Conservation (phyloP, 2,888 invertebrate species). For the Anagyrus pseudococci region DNA sequence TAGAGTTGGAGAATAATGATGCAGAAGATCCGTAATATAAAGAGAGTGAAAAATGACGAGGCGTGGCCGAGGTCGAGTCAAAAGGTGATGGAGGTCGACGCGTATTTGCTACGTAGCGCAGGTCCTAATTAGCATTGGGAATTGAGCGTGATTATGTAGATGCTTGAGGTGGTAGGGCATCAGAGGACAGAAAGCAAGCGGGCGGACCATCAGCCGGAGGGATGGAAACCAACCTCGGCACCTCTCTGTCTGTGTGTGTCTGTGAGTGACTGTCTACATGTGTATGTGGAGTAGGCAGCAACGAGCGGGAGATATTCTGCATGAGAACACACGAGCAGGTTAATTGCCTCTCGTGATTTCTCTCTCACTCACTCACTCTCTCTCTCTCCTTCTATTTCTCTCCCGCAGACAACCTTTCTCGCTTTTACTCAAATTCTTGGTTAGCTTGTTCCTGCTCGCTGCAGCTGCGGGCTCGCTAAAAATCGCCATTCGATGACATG, state of each 20-base stretch:
- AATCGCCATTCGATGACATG: constrained; percentile 8
- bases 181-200: constrained; percentile 45
- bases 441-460: too few relatives aligned
- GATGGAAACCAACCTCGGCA: too few relatives aligned
- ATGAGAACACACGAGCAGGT: constrained; percentile 46
- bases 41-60: constrained; percentile 35
- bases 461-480: too few relatives aligned
- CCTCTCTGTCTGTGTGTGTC: too few relatives aligned
- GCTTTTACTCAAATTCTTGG: too few relatives aligned
- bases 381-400: background rate
- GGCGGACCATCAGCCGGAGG: too few relatives aligned
- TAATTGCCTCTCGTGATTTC: constrained; percentile 59
- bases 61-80: constrained; percentile 33
- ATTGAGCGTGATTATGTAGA: constrained; percentile 59
- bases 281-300: constrained; percentile 24
- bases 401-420: constrained; percentile 25
- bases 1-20: background rate
- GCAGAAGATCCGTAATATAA: constrained; percentile 1
- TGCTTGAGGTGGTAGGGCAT: constrained; percentile 50
- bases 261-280: constrained; percentile 13
- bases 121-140: constrained; percentile 60
- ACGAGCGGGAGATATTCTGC: background rate
- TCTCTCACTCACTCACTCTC: constrained; percentile 38
- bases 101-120: constrained; percentile 52
- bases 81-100: constrained; percentile 53